Base-by-base conservation (phyloP, 2,888 invertebrate genomes). In the Dicycla oo region DNA sequence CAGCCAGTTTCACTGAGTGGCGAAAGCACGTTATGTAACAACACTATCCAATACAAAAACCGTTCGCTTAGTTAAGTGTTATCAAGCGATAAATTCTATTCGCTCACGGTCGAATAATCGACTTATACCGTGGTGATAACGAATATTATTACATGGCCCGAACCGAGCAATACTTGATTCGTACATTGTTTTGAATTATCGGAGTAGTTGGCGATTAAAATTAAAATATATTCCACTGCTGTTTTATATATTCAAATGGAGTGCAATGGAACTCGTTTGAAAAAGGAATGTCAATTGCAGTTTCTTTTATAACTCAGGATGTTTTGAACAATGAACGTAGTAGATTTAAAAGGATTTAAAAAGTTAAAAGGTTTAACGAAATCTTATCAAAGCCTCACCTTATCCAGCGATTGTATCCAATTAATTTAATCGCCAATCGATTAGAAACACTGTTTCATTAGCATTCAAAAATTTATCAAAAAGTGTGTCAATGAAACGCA, bases 81-180 rank as follows among this genome's bases (percentile, higher is more conserved):
- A 93, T 93, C 93, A 88, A 80, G 76, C 91, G 92, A 93, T 93
- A 93, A 91, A 90, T 92, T 92, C 90, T 91, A 91, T 91, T 90
- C 90, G 90, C 91, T 90, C 88, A 91, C 91, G 91, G 90, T 88
- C 91, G 88, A 90, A 90, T 91, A 91, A 91, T 93, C 91, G 87
- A 90, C 86, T 91, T 89, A 88, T 88, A 88, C 85, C 86, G 86
- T 82, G 69, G 80, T 88, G 93, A 92, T 93, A 93, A 91, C 88
- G 82, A 70, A 85, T 88, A 90, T 87, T 88, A 87, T 84, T 86
- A 85, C 82, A 85, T 84, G 73, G 78, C 71, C 80, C 80, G 71
- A 75, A 80, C 83, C 74, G 69, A 67, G 64, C 84, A 82, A 81
- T 76, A 84, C 78, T 79, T 78, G 81, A 85, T 80, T 84, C 85